phyloP scores from a whole-genome alignment of 1,140 invertebrate species.

The Pectinophora gossypiella region DNA sequence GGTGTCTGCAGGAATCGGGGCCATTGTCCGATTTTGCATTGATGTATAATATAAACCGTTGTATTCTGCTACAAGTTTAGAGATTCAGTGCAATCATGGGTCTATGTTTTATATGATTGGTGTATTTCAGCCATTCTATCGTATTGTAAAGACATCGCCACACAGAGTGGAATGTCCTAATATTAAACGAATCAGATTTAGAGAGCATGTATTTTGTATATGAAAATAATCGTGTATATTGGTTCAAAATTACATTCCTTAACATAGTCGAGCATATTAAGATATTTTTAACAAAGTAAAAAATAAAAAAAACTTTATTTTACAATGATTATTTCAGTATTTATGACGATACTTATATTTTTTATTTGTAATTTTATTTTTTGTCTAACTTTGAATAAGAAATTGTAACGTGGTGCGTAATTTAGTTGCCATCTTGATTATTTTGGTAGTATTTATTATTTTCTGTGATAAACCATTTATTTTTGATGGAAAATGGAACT shows the following conservation, averaged over 20 bases:
- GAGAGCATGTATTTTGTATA: no score
- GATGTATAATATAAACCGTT: no score
- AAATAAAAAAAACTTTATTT: constrained; percentile 5
- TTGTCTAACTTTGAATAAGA: neutral
- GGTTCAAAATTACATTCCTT: constrained; percentile 40
- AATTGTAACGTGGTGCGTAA: constrained; percentile 45
- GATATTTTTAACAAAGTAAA: constrained; percentile 17
- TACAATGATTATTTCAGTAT: neutral
- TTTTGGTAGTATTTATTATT: constrained; percentile 61
- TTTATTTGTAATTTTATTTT: neutral
- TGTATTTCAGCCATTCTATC: no score
- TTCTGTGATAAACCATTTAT: constrained; percentile 57
- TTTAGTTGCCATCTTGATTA: constrained; percentile 58
- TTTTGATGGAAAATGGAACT: no score
- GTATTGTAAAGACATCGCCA: no score
- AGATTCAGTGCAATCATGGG: no score
- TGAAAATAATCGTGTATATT: constrained; percentile 15
- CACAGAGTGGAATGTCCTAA: no score
- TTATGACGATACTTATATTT: constrained; percentile 26
- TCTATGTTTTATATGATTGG: no score
- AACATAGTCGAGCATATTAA: constrained; percentile 13
- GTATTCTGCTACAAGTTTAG: no score
- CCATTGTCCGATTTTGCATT: no score
- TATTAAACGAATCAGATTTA: no score
- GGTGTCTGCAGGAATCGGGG: no score